Evolutionary conservation across 2,113 vertebrate species (phyloP), one percentile per base, ranked within the genome.

Genomic region (Sinocyclocheilus grahami): DNA sequence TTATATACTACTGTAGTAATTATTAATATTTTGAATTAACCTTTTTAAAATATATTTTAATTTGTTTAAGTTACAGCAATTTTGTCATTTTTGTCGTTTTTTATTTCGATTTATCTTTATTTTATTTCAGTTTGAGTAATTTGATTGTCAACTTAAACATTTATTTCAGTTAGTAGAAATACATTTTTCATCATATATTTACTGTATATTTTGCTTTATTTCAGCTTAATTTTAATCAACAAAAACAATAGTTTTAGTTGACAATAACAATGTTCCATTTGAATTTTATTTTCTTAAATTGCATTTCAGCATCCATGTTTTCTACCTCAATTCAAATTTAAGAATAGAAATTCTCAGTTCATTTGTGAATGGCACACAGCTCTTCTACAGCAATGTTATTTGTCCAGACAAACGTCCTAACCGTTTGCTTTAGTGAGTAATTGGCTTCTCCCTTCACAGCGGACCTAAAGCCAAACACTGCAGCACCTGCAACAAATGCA

Each of bases 381-480:
- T 7, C 27, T 33, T 0, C 16, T 33, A 67, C 0, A 69, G 5
- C 33, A 4, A 5, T 24, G 60, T 24, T 3, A n/a, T 18, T 18
- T 18, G 30, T 30, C 63, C 14, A n/a, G 60, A 63, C 4, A 33
- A 67, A 33, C 30, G 6, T 30, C 27, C 27, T 4, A 7, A 30
- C 5, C 1, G 1, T 33, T 20, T 18, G 67, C 67, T 37, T 71
- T 22, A 39, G 18, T 20, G 33, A 39, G 11, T 72, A 72, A 72
- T 72, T 18, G 0, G 20, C 11, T 46, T 88, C 33, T 79, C 27
- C 63, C 58, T 60, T 63, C 80, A 9, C 81, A 97, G 96, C 4
- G 95, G 93, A 1, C 82, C 91, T 14, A 95, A 92, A 91, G 93
- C 94, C 4, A 96, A 96, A 89, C 96, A 97, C 88, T 96, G 96